Evolutionary conservation across 2,888 invertebrate species (phyloP), one percentile per base, ranked within the genome.

Genomic region (Disparrhopalites patrizii): DNA sequence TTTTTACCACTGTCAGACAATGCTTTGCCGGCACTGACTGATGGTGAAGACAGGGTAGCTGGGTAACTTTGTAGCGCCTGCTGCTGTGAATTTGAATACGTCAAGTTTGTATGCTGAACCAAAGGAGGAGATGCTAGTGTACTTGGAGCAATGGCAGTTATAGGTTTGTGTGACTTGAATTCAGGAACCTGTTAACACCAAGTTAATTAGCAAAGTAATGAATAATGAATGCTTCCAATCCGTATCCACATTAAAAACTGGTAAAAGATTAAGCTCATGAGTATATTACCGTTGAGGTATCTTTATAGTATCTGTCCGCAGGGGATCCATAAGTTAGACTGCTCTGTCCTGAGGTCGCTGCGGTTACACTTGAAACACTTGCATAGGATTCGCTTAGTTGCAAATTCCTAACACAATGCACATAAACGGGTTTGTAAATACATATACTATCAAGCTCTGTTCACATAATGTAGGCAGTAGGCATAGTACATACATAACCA

Each of bases 361-460:
- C 28, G 7, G 61, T 61, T 5, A 61, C 23, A 47, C 50, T 61
- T 4, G 23, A 30, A 8, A 61, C 50, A 30, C 61, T 61, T n/a
- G 40, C n/a, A 50, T 61, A 61, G 7, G 25, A 25, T 13, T 43
- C 40, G 1, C 43, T 27, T 20, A 61, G 40, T n/a, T 50, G 47
- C 18, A 61, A 40, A 30, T 50, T 40, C 30, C 61, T 61, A 33
- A 10, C 23, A 58, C 20, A 43, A 58, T n/a, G n/a, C n/a, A n/a
- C n/a, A n/a, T n/a, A n/a, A n/a, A n/a, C n/a, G n/a, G n/a, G n/a
- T n/a, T n/a, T n/a, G n/a, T n/a, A n/a, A n/a, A n/a, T n/a, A n/a
- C n/a, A n/a, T n/a, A n/a, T n/a, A n/a, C n/a, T n/a, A n/a, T n/a
- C n/a, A n/a, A n/a, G n/a, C n/a, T n/a, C n/a, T n/a, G n/a, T n/a